phyloP scores from a whole-genome alignment of 2,113 vertebrate species.

The Planiliza haematocheilus region DNA sequence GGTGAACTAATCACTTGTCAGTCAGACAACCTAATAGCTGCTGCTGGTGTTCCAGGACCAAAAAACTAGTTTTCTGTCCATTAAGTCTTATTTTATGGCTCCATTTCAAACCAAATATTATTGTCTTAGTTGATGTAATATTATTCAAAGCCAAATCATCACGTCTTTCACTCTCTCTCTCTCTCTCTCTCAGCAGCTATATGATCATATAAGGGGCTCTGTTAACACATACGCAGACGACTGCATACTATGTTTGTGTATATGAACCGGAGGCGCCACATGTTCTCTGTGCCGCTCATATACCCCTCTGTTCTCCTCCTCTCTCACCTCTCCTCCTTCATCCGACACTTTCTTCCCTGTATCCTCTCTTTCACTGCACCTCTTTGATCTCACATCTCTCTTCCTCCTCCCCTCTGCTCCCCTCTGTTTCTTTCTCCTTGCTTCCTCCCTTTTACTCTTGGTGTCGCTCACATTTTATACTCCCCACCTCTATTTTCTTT shows the following conservation, averaged over 20 bases:
- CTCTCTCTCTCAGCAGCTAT: constrained; percentile 40
- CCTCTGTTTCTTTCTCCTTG: constrained; percentile 28
- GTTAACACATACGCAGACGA: constrained; percentile 37
- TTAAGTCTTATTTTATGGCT: constrained; percentile 47
- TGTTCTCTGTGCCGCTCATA: constrained; percentile 59
- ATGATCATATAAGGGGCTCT: constrained; percentile 55
- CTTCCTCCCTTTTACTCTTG: constrained; percentile 32
- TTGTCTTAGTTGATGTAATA: constrained; percentile 22
- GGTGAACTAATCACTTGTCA: not conserved
- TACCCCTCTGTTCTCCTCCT: constrained; percentile 53
- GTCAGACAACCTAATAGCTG: not conserved
- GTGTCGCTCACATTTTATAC: constrained; percentile 32
- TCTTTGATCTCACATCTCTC: constrained; percentile 47
- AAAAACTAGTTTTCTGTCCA: not conserved
- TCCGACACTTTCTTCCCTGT: constrained; percentile 33
- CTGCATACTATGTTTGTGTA: constrained; percentile 32
- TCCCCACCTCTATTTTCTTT: constrained; percentile 19
- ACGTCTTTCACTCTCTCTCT: constrained; percentile 10
- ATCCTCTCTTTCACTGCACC: constrained; percentile 18
- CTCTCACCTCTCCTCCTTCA: constrained; percentile 35
- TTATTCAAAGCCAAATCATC: constrained; percentile 49
- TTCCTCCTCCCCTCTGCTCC: constrained; percentile 10
- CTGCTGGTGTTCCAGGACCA: not conserved
- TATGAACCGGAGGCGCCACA: constrained; percentile 65
- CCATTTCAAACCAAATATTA: constrained; percentile 43